Evolutionary conservation across 1,140 invertebrate genomes (phyloP), one percentile per base, ranked within the genome.

Genomic region (Sitodiplosis mosellana): DNA sequence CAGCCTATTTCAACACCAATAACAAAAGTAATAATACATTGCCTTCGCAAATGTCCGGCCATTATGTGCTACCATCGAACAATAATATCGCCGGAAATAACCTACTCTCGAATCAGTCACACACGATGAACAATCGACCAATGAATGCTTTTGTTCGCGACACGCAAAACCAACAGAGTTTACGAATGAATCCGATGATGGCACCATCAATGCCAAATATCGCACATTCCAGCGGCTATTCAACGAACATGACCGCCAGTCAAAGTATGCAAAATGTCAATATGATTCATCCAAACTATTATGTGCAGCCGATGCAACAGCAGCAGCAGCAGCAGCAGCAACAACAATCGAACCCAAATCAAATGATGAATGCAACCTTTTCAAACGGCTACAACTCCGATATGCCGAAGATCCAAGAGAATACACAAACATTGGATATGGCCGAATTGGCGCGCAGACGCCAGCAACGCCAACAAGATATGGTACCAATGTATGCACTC

Each of bases 401-500:
- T 51, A 48, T 36, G 37, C 37, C 54, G 46, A 45, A 53, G 40
- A 48, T 54, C 18, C 65, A 80, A 5, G 78, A 80, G 48, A 77
- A 81, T 53, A 79, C 78, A 0, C 82, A 59, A 45, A 67, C 82
- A 47, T 69, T 75, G 41, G 80, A 82, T 55, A 82, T 82, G 77
- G 69, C 75, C 18, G 80, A 83, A 57, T 78, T 81, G 59, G 69
- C 81, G 2, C 59, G 76, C 19, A 59, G 79, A 55, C 22, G 49
- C 20, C 21, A 46, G 17, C 49, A 50, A 44, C 45, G 44, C 14
- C 21, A 50, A 18, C 63, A 79, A 33, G 43, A 22, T 22, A 27
- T 45, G 43, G 66, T 76, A 19, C 68, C 64, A 6, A 64, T 65
- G 8, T 52, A 54, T 19, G 56, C 57, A 2, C 18, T 46, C 14